phyloP scores from a whole-genome alignment of 2,797 vertebrate genomes.

The Poecile montanus region DNA sequence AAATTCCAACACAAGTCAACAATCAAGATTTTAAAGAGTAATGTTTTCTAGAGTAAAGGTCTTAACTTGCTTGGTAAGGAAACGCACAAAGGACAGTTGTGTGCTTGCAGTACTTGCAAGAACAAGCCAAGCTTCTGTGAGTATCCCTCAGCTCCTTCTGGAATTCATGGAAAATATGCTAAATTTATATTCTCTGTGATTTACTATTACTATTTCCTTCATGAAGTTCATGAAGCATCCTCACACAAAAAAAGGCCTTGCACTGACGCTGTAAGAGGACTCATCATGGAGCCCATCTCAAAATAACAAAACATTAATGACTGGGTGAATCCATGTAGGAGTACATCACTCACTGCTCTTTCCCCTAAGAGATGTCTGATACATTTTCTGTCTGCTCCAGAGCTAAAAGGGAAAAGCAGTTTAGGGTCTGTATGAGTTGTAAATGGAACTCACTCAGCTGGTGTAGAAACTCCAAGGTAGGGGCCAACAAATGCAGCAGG shows the following conservation, averaged over 20 bases:
- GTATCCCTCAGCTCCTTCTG: neutral
- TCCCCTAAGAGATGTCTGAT: neutral
- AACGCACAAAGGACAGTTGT: neutral
- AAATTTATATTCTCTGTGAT: neutral
- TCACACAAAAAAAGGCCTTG: neutral
- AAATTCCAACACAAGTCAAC: neutral
- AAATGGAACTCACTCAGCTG: neutral
- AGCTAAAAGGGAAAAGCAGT: neutral
- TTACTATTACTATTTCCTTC: neutral
- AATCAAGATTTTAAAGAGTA: neutral
- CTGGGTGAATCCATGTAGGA: neutral
- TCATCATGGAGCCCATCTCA: neutral
- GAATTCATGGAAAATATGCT: neutral
- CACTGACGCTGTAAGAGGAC: neutral
- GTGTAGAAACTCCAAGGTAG: neutral
- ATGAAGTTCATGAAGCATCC: neutral
- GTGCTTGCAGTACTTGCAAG: neutral
- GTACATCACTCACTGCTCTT: neutral
- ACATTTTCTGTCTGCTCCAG: neutral
- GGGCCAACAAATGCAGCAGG: neutral
- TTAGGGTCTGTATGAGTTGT: neutral
- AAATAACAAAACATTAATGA: neutral
- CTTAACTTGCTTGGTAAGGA: neutral
- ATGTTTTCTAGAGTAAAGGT: neutral
- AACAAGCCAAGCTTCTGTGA: neutral